Base-by-base conservation (phyloP, 2,797 vertebrate species). In the Micrastur ruficollis region DNA sequence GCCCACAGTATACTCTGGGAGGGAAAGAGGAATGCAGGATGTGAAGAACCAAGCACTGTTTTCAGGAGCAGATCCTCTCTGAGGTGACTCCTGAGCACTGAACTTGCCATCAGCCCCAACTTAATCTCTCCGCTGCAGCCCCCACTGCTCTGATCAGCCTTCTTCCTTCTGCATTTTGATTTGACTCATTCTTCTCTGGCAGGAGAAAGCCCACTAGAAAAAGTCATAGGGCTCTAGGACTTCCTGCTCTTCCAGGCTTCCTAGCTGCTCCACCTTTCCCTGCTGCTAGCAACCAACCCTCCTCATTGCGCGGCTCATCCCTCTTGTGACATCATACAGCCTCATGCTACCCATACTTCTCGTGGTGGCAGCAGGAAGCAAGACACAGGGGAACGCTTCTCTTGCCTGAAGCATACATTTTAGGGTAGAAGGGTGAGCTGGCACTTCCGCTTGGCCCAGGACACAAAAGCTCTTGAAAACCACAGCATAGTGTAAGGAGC, bases 401-500 rank as follows among this genome's bases (percentile, higher is more conserved):
- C 46, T 53, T 79, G 76, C 47, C 50, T 65, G 55, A 81, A 92
- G 70, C 18, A 36, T n/a, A 9, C 25, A 62, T 93, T 95, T 84
- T 70, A 53, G 63, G 50, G 78, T 52, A 56, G 50, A 85, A 86
- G 83, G 75, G 53, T 84, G 53, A 93, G 49, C 58, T 79, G 80
- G 82, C 53, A 95, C 26, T 76, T 93, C 82, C 0, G 1, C 17
- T 79, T 90, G 53, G 42, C 44, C 58, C 36, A 61, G 42, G 36
- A 91, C 55, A 86, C 38, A 85, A 93, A 90, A 94, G 47, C 70
- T 92, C 81, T 90, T 92, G 81, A 70, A 96, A 93, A 88, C 40
- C 73, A 66, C 62, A 85, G 78, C 27, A 59, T 53, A 62, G 47
- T 12, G n/a, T 82, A 91, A 81, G 90, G 26, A 93, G 23, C 56